phyloP scores from a whole-genome alignment of 2,797 vertebrate genomes.

The Denticeps clupeoides region DNA sequence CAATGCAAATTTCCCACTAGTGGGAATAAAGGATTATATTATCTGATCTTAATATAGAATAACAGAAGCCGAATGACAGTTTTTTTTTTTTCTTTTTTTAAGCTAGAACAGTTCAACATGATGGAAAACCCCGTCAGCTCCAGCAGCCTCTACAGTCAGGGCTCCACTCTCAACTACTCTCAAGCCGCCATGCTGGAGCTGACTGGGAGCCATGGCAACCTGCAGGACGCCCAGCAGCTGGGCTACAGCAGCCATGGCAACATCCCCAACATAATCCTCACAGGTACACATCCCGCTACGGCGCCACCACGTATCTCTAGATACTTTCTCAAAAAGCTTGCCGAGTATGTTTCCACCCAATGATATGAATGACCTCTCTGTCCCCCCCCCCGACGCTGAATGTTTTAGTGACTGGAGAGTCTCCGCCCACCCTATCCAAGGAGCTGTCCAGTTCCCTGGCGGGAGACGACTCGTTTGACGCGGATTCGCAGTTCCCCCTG shows the following conservation, averaged over 20 bases:
- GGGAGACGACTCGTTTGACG: constrained; percentile 86
- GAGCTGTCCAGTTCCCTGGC: constrained; percentile 89
- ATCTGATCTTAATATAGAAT: no score
- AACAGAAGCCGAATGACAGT: no score
- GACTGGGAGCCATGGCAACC: constrained; percentile 70
- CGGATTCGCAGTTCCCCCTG: constrained; percentile 94
- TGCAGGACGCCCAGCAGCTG: constrained; percentile 72
- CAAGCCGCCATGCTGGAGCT: constrained; percentile 90
- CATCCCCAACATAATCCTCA: constrained; percentile 93
- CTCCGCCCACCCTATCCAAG: constrained; percentile 96
- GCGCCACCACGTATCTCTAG: constrained; percentile 9
- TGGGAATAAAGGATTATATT: no score
- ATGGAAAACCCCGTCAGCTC: constrained; percentile 76
- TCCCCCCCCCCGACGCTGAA: no score
- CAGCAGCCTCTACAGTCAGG: constrained; percentile 74
- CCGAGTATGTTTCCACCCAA: no score
- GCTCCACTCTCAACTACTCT: constrained; percentile 83
- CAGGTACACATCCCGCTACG: constrained; percentile 58
- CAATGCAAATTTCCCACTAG: no score
- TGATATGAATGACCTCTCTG: no score
- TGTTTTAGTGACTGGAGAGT: constrained; percentile 88
- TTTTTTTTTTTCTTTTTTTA: constrained; percentile 4
- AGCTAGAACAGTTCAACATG: constrained; percentile 95
- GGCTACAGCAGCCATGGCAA: constrained; percentile 75
- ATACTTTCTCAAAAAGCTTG: no score